Evolutionary conservation across 2,113 vertebrate species (phyloP).

Genomic region (Cyphomyrus discorhynchus): DNA sequence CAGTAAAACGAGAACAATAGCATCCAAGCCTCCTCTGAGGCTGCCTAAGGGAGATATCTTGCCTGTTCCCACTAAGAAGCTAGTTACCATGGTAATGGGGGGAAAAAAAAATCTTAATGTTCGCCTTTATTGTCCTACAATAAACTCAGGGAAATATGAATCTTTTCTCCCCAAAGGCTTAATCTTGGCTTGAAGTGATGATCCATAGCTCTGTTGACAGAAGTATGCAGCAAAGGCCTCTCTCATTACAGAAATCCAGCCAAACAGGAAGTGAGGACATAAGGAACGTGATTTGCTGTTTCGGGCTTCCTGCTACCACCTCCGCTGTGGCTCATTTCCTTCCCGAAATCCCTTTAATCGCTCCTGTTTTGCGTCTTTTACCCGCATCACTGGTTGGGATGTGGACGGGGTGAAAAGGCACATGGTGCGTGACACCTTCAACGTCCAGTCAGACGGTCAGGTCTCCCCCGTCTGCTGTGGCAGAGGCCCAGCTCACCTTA

Average conservation of each 20-base stretch:
- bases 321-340: not conserved
- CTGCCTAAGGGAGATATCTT: constrained; percentile 20
- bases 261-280: constrained; percentile 40
- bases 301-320: constrained; percentile 22
- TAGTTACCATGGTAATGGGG: constrained; percentile 58
- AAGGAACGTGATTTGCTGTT: constrained; percentile 39
- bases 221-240: constrained; percentile 40
- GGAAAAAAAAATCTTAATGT: constrained; percentile 28
- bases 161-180: constrained; percentile 40
- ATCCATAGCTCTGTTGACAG: constrained; percentile 47
- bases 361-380: not conserved
- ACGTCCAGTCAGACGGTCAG: not conserved
- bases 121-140: constrained; percentile 45
- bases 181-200: constrained; percentile 52
- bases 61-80: constrained; percentile 32
- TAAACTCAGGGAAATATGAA: constrained; percentile 51
- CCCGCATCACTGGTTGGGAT: not conserved
- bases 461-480: not conserved
- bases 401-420: not conserved
- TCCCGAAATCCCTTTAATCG: not conserved
- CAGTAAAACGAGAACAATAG: not conserved
- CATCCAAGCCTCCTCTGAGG: not conserved
- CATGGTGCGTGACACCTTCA: not conserved
- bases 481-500: not conserved
- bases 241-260: constrained; percentile 42